These are phyloP conservation scores for Agrochola litura DNA, from an alignment of 2,888 invertebrate genomes.

Conservation along the genomic window DNA sequence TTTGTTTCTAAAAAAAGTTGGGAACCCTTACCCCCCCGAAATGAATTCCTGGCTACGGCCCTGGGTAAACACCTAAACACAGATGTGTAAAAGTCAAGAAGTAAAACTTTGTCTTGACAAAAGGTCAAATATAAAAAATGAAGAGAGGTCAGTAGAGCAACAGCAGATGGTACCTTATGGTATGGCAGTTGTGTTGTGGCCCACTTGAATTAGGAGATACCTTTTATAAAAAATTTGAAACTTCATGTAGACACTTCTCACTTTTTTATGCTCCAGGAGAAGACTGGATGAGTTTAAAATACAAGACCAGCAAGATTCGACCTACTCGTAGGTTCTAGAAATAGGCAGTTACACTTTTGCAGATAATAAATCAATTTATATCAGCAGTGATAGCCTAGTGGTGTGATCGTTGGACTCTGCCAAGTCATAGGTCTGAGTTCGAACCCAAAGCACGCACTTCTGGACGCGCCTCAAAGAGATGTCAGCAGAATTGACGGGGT, in stretches of 20 bases:
- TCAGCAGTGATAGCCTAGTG: too few relatives aligned
- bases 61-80: neutral
- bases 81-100: neutral
- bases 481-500: too few relatives aligned
- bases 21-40: too few relatives aligned
- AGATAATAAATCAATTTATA: neutral
- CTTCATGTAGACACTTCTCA: neutral
- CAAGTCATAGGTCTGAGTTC: too few relatives aligned
- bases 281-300: neutral
- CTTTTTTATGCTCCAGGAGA: neutral
- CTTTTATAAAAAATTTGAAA: neutral
- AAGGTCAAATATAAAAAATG: neutral
- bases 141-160: neutral
- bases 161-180: neutral
- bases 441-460: too few relatives aligned
- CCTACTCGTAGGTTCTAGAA: neutral
- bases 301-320: neutral
- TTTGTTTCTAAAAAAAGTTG: too few relatives aligned
- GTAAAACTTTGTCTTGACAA: neutral
- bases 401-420: too few relatives aligned
- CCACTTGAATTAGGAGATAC: neutral
- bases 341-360: neutral
- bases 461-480: too few relatives aligned
- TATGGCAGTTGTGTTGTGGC: neutral
- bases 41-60: too few relatives aligned